Evolutionary conservation across 2,888 invertebrate genomes (phyloP), one percentile per base, ranked within the genome.

Genomic region (Drepana falcataria): DNA sequence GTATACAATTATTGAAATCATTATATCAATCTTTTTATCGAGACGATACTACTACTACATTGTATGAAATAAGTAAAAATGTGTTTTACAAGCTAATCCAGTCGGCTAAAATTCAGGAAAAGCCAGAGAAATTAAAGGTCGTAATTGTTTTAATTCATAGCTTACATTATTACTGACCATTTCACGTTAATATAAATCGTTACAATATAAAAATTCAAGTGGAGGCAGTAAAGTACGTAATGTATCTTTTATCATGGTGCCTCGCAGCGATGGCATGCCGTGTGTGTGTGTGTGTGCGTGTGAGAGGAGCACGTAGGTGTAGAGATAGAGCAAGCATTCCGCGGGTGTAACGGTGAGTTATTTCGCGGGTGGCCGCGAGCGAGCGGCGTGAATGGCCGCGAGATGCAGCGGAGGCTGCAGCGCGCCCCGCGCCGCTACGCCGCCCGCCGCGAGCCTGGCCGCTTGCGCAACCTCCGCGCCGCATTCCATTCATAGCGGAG

Each of bases 401-500:
- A 75, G 87, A 85, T 87, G 89, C 84, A 83, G 75, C 77, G 83
- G 74, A 81, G 81, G 79, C 79, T 83, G 83, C 84, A 84, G 79
- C 74, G 77, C 73, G 75, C 77, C 77, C 77, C 80, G 72, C 78
- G 71, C 75, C 59, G 55, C 59, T 60, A 66, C 60, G 68, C 48
- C 68, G 64, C 64, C 59, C 63, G 58, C 61, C 63, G 76, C 74
- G 73, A 79, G 74, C 77, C 81, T 79, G 79, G 78, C 67, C 81
- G 83, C 86, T 87, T 87, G 88, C 87, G 89, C 89, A 87, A 87
- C 86, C 82, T 83, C 83, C 79, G 76, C 83, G 75, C 83, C 89
- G 83, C 90, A 90, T 90, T 88, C 89, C 91, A 90, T 90, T 90
- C 89, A 90, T 90, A 85, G 85, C 87, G 72, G 70, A 73, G 75